Percentiles rank a stretch among this genome's conserved stretches.
Conservation (phyloP, 2,797 vertebrate species). For the Hephaestus fuliginosus region DNA sequence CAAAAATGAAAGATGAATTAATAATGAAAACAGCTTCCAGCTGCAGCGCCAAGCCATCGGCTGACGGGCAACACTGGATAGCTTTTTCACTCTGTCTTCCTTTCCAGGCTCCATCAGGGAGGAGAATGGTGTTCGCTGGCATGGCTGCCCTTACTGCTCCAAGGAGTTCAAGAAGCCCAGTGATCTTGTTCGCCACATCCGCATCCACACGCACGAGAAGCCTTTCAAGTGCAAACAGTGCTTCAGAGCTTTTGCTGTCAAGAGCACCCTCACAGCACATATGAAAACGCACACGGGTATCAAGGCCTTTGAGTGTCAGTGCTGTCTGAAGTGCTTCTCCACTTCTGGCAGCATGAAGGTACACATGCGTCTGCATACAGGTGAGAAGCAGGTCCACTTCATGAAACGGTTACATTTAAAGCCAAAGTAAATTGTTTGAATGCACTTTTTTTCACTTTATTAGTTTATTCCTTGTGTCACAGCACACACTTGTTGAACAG, state of each 20-base stretch:
- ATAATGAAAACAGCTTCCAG: neutral
- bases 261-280: constrained; percentile 98
- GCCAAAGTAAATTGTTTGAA: constrained; percentile 16
- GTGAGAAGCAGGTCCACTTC: constrained; percentile 77
- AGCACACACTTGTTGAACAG: neutral
- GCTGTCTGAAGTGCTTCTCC: constrained; percentile 98
- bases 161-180: constrained; percentile 99
- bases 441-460: constrained; percentile 6
- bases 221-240: constrained; percentile 99
- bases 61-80: neutral
- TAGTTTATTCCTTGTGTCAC: neutral
- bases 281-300: constrained; percentile 98
- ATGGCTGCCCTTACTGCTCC: constrained; percentile 95
- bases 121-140: constrained; percentile 97
- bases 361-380: constrained; percentile 98
- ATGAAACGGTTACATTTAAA: constrained; percentile 27
- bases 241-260: constrained; percentile 97
- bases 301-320: constrained; percentile 97
- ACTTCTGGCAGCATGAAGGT: constrained; percentile 99
- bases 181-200: constrained; percentile 97
- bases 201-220: constrained; percentile 99
- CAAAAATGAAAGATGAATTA: neutral
- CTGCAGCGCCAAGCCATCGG: neutral
- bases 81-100: constrained; percentile 2
- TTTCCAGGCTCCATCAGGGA: constrained; percentile 93